phyloP scores from a whole-genome alignment of 2,888 invertebrate genomes.

The Diarsia dahlii region DNA sequence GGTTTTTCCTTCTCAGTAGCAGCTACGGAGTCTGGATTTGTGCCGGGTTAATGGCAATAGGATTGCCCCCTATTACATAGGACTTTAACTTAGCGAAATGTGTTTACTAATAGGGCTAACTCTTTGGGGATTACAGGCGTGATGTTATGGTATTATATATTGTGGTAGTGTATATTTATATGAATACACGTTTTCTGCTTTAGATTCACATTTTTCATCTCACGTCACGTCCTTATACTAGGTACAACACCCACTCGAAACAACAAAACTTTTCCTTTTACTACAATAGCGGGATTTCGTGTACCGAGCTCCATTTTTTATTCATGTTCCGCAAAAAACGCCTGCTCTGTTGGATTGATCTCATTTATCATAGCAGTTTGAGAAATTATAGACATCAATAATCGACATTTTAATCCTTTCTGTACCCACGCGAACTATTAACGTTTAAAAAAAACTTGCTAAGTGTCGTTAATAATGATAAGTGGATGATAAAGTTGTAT shows the following conservation, averaged over 20 bases:
- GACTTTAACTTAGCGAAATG: too few relatives aligned
- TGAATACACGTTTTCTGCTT: too few relatives aligned
- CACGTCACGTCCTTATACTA: neutral
- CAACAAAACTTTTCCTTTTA: conserved; percentile 4
- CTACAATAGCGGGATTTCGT: conserved; percentile 18
- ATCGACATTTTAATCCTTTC: conserved; percentile 56
- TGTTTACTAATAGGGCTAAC: too few relatives aligned
- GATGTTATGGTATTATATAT: too few relatives aligned
- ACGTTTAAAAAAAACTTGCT: conserved; percentile 50
- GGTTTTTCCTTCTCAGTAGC: too few relatives aligned
- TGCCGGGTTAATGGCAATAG: too few relatives aligned
- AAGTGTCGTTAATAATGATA: conserved; percentile 50
- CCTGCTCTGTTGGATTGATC: conserved; percentile 38
- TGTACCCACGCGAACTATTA: conserved; percentile 53
- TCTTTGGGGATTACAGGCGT: too few relatives aligned
- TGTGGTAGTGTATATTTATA: too few relatives aligned
- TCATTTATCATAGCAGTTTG: conserved; percentile 53
- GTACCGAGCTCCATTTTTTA: conserved; percentile 41
- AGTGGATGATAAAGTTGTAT: conserved; percentile 41
- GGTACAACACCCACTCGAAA: neutral
- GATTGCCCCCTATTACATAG: too few relatives aligned
- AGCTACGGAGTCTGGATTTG: too few relatives aligned
- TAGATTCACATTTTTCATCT: neutral
- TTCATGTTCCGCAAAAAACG: conserved; percentile 34
- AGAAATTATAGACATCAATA: conserved; percentile 56